Conservation (phyloP, 2,797 vertebrate genomes). For the Corythornis leucogaster region DNA sequence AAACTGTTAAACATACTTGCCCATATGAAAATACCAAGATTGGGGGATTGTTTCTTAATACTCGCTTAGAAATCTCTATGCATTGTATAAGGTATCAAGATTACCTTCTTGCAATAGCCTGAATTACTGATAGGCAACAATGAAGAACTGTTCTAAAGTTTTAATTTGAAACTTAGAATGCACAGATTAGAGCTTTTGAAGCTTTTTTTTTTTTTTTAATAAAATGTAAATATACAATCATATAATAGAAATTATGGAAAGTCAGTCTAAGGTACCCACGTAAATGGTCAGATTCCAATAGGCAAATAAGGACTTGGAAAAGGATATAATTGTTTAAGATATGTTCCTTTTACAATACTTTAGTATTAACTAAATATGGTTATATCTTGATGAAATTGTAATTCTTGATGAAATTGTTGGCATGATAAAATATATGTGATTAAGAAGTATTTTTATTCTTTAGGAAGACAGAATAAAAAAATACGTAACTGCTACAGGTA, state of each 20-base stretch:
- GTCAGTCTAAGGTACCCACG: not conserved
- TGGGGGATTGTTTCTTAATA: not conserved
- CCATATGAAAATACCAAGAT: not conserved
- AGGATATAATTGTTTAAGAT: not conserved
- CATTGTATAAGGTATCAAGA: not conserved
- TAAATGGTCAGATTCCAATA: not conserved
- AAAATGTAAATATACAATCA: not conserved
- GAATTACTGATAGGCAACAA: not conserved
- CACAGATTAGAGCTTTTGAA: not conserved
- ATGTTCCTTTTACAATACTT: not conserved
- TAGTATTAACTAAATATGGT: not conserved
- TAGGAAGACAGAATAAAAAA: not conserved
- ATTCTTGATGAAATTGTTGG: not conserved
- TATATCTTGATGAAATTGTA: not conserved
- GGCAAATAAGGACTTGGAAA: not conserved
- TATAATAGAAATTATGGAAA: not conserved
- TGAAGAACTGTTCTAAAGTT: not conserved
- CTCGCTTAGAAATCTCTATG: not conserved
- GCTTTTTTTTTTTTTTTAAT: no score
- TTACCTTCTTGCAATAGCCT: not conserved
- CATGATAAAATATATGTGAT: not conserved
- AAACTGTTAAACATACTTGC: not conserved
- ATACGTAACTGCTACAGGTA: not conserved
- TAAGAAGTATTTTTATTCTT: not conserved
- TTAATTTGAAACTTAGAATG: not conserved